phyloP scores from a whole-genome alignment of 2,113 vertebrate genomes.

The Campylomormyrus tamandua region DNA sequence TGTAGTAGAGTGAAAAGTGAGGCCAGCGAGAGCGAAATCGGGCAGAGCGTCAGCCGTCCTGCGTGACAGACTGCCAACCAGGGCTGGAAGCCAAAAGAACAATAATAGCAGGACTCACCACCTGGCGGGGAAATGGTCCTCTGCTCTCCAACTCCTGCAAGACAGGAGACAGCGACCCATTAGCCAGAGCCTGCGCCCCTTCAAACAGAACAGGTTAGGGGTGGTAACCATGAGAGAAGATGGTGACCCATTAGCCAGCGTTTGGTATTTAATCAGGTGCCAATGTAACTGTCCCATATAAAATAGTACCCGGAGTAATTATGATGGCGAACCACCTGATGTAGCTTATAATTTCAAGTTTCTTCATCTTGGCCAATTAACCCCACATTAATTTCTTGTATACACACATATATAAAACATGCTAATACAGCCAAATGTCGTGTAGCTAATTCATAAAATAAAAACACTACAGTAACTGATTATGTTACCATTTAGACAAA shows the following conservation, averaged over 20 bases:
- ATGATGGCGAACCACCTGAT: background rate
- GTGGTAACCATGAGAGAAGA: background rate
- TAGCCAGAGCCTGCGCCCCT: background rate
- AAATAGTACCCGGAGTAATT: background rate
- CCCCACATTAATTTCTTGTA: background rate
- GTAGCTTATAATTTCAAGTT: background rate
- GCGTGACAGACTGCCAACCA: conserved; percentile 24
- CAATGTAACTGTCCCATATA: background rate
- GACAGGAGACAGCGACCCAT: conserved; percentile 38
- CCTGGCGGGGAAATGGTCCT: conserved; percentile 60
- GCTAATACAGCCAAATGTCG: background rate
- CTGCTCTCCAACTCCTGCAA: conserved; percentile 59
- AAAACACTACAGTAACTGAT: background rate
- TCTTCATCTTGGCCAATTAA: background rate
- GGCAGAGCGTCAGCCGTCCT: conserved; percentile 25
- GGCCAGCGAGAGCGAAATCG: background rate
- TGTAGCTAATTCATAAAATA: background rate
- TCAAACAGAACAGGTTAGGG: background rate
- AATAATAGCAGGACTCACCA: conserved; percentile 54
- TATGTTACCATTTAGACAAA: background rate
- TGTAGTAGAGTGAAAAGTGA: conserved; percentile 14
- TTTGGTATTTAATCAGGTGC: background rate
- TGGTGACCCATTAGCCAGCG: background rate
- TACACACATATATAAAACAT: background rate
- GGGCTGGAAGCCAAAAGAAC: conserved; percentile 24